Evolutionary conservation across 2,888 invertebrate species (phyloP), one percentile per base, ranked within the genome.

Genomic region (Drosophila stalkeri): DNA sequence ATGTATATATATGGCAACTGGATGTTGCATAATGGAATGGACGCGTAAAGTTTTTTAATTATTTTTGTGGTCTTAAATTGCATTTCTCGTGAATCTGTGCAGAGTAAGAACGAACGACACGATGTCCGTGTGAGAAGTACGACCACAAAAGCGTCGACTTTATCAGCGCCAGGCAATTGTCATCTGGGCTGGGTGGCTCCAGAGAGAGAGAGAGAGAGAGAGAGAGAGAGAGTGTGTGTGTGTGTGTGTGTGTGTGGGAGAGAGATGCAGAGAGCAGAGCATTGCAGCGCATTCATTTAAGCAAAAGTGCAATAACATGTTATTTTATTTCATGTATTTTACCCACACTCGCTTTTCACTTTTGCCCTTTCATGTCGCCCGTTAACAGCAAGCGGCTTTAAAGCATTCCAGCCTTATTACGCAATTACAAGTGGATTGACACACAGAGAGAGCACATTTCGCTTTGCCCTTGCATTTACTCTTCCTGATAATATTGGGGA

Each of bases 11-110:
- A 27, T 72, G 14, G 46, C 33, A 33, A 41, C 18, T 31, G 59
- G 8, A 35, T 33, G 14, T 41, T 54, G 35, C 35, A 35, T 62
- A 43, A 47, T 57, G 69, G 47, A 43, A 47, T 57, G 69, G 47
- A 49, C 60, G 75, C 71, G 80, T 86, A 83, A 84, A 86, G 82
- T 81, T 77, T 73, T 86, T 85, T 78, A 86, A 89, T 86, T 82
- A 89, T 86, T 86, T 86, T 85, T 86, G 87, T 74, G 89, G 89
- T 77, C 81, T 77, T 76, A 77, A 86, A 86, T 81, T 82, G 87
- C 82, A 80, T 80, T 84, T 73, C 70, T 72, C 75, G 60, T 46
- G 61, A 64, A 72, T 72, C 77, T 43, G 52, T 27, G 60, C 37
- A 37, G 65, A 18, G 65, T 20, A 37, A 18, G 57, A 20, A 61